These are phyloP conservation scores for Cyclargus thomasi DNA, from an alignment of 1,140 invertebrate species.

Conservation along the genomic window DNA sequence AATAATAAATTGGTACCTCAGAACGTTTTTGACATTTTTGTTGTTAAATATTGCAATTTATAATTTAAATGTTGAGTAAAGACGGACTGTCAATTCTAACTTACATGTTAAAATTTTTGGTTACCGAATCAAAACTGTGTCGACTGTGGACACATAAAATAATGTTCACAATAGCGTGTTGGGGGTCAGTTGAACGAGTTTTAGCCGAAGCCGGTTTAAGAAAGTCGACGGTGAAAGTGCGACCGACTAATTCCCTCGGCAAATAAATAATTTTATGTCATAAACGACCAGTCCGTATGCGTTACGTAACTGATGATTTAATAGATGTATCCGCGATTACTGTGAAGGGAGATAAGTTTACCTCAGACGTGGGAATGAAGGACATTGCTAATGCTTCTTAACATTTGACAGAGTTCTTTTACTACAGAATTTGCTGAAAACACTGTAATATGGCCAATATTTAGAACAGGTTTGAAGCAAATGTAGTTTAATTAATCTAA, in stretches of 20 bases:
- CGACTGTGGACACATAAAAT: constrained; percentile 39
- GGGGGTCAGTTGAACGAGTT: constrained; percentile 55
- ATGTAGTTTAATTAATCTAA: neutral
- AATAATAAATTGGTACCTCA: neutral
- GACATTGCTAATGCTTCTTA: too few species aligned
- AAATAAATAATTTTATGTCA: constrained; percentile 62
- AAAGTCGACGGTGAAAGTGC: constrained; percentile 67
- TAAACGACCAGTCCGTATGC: constrained; percentile 52
- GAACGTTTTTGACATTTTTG: too few species aligned
- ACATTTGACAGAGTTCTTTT: too few species aligned
- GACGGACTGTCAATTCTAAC: too few species aligned
- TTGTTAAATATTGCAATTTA: neutral
- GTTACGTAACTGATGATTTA: constrained; percentile 33
- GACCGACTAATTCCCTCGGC: constrained; percentile 51
- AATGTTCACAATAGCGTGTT: constrained; percentile 43
- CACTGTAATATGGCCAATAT: neutral
- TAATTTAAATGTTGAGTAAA: neutral
- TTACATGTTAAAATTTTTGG: too few species aligned
- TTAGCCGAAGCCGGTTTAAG: constrained; percentile 45
- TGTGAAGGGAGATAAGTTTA: neutral
- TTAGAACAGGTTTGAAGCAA: neutral
- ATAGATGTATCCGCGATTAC: neutral
- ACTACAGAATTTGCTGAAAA: neutral
- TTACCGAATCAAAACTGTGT: constrained; percentile 19
- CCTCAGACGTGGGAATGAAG: too few species aligned